phyloP scores from a whole-genome alignment of 2,113 vertebrate genomes.

The Oncorhynchus masou region DNA sequence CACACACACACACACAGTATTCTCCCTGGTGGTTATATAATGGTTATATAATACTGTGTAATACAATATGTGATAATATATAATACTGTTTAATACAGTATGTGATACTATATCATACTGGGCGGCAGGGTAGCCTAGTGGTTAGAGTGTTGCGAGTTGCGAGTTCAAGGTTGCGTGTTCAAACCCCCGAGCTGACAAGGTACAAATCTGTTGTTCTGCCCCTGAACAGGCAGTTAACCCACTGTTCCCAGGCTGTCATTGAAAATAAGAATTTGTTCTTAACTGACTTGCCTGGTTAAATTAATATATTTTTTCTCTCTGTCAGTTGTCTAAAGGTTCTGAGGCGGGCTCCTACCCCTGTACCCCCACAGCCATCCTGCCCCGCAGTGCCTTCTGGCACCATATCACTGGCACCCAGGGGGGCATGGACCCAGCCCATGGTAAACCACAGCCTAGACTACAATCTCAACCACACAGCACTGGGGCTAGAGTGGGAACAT shows the following conservation, averaged over 20 bases:
- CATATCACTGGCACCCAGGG: conserved; percentile 90
- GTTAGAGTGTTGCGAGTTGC: no score
- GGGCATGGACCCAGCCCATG: conserved; percentile 74
- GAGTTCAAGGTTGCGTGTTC: no score
- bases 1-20: background rate
- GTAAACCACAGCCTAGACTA: conserved; percentile 62
- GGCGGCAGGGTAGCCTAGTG: no score
- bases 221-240: no score
- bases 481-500: no score
- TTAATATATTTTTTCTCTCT: background rate
- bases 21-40: background rate
- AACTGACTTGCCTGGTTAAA: no score
- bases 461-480: background rate
- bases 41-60: no score
- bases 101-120: background rate
- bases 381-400: conserved; percentile 95
- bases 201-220: no score
- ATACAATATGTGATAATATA: background rate
- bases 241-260: no score
- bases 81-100: background rate
- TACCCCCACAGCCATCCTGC: conserved; percentile 89
- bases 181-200: no score
- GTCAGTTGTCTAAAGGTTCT: conserved; percentile 83
- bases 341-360: conserved; percentile 88
- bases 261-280: no score